Evolutionary conservation across 2,888 invertebrate genomes (phyloP).

Genomic region (Leptopterna dolabrata): DNA sequence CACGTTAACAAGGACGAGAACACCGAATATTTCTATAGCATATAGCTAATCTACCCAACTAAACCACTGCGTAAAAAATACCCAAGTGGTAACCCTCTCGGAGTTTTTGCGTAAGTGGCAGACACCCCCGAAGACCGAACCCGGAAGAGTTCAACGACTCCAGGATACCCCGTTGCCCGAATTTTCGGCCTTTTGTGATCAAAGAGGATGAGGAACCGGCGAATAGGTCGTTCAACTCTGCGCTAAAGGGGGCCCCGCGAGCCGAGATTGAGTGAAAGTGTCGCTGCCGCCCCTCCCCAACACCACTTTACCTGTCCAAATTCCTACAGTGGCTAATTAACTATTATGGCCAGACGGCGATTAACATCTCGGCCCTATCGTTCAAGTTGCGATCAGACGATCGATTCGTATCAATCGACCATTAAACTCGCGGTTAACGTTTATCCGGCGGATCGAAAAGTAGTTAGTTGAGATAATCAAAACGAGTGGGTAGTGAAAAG

Average conservation of each 20-base stretch:
- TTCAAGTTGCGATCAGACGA: too few relatives aligned
- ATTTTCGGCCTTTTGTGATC: constrained; percentile 11
- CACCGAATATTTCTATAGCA: too few relatives aligned
- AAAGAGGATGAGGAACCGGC: constrained; percentile 3
- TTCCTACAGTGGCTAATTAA: background rate
- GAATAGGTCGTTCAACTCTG: background rate
- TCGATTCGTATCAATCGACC: too few relatives aligned
- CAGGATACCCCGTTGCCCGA: background rate
- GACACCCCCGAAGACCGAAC: background rate
- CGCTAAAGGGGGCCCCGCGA: background rate
- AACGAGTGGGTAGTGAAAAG: background rate
- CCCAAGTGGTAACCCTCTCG: too few relatives aligned
- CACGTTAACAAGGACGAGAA: too few relatives aligned
- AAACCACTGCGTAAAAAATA: too few relatives aligned
- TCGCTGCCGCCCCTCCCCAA: background rate
- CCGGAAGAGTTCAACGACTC: background rate
- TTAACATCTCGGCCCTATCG: background rate
- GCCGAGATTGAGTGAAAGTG: background rate
- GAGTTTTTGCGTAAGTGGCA: background rate
- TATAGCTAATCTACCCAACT: too few relatives aligned
- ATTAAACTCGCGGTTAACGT: background rate
- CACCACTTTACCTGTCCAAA: background rate
- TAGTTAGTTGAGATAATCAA: background rate
- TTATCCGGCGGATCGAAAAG: background rate
- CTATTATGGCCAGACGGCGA: background rate